A percentile compares a stretch with the other conserved stretches of the same genome.
Evolutionary conservation across 2,113 vertebrate species (phyloP).

Genomic region (Eurystomus gularis): DNA sequence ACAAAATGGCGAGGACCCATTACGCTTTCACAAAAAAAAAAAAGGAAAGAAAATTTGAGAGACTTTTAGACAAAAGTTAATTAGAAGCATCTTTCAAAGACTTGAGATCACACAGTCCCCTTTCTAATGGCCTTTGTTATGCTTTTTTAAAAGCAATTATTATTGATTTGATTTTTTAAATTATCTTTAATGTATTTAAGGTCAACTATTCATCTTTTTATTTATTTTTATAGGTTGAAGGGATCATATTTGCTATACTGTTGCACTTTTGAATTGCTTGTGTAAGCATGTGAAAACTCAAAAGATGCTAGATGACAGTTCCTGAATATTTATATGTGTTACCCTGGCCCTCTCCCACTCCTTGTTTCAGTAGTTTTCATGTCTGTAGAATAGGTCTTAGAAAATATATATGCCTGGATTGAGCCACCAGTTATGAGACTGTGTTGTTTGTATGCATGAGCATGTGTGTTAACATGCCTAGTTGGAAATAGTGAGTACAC

Average conservation of each 20-base stretch:
- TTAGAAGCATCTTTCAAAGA: not conserved
- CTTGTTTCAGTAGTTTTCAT: not conserved
- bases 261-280: accelerated
- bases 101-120: not conserved
- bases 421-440: accelerated
- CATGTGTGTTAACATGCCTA: too few species aligned
- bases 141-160: not conserved
- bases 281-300: not conserved
- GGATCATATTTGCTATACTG: not conserved
- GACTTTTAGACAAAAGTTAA: not conserved
- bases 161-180: not conserved
- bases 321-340: not conserved
- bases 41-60: not conserved
- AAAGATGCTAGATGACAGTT: not conserved
- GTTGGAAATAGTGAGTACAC: too few species aligned
- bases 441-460: not conserved
- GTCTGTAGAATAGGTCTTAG: not conserved
- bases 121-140: not conserved
- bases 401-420: not conserved
- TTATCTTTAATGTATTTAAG: not conserved
- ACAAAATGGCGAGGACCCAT: not conserved
- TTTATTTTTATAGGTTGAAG: not conserved
- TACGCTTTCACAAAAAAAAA: not conserved
- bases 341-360: not conserved
- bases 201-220: not conserved